Evolutionary conservation across 2,113 vertebrate species (phyloP), one percentile per base, ranked within the genome.

Genomic region (Polypterus bichir): DNA sequence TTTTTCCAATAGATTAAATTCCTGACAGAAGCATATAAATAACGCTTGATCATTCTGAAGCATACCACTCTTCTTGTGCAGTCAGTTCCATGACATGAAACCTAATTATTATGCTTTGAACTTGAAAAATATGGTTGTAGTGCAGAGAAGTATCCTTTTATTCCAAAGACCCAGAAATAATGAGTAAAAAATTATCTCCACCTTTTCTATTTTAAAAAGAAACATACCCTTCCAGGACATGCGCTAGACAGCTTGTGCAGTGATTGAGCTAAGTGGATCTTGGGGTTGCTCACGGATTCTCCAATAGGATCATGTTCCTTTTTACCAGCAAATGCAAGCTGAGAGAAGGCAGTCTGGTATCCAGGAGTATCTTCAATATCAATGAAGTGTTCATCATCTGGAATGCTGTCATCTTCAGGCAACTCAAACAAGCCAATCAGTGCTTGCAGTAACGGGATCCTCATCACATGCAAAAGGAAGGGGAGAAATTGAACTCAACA

Each of bases 351-450:
- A 0, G 95, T 97, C 82, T 99, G 96, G 68, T 98, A 99, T 3
- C 96, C 94, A 0, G 96, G 92, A 0, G 95, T 90, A 68, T 99
- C 96, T 70, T 99, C 96, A 2, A 97, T 97, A 81, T 99, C 96
- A 55, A 99, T 92, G 76, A 99, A 99, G 74, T 98, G 96, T 9
- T 99, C 96, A 54, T 99, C 96, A 1, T 98, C 94, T 1, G 95
- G 95, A 74, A 93, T 92, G 44, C 91, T 97, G 75, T 97, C 91
- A 8, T 99, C 96, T 75, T 99, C 94, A 3, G 96, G 96, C 70
- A 99, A 57, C 74, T 99, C 96, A 72, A 99, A 99, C 45, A 99
- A 83, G 56, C 96, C 94, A 63, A 99, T 97, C 49, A 99, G 88
- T 44, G 95, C 90, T 74, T 99, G 96, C 49, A 98, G 86, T 65